Evolutionary conservation across 2,113 vertebrate genomes (phyloP).

Genomic region (Himantopus leucocephalus): DNA sequence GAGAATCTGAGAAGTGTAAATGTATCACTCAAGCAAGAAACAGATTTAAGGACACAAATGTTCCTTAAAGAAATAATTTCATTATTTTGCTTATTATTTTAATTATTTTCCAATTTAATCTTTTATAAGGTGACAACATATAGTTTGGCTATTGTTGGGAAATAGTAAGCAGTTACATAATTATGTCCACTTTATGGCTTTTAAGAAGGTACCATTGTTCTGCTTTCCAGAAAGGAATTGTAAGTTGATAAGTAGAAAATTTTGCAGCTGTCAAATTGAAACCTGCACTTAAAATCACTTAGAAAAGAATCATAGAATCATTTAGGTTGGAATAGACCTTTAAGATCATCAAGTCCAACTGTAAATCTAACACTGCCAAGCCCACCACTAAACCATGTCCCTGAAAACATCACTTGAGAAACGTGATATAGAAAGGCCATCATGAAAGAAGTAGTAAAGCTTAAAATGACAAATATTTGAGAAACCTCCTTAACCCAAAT

Average conservation of each 20-base stretch:
- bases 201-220: neutral
- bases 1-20: neutral
- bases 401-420: neutral
- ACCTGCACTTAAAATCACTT: neutral
- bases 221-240: neutral
- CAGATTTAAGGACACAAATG: neutral
- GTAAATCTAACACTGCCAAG: neutral
- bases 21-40: neutral
- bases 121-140: conserved; percentile 19
- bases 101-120: conserved; percentile 1
- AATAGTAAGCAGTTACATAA: neutral
- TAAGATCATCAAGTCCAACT: neutral
- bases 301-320: neutral
- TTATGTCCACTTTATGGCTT: neutral
- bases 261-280: conserved; percentile 23
- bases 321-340: neutral
- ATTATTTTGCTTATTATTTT: conserved; percentile 38
- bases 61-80: neutral
- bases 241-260: conserved; percentile 2
- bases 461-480: neutral
- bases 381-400: rapidly evolving
- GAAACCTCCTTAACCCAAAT: neutral
- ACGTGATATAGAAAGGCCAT: neutral
- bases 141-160: conserved; percentile 8
- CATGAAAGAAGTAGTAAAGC: neutral